Evolutionary conservation across 2,888 invertebrate species (phyloP), one percentile per base, ranked within the genome.

Genomic region (Aphidius colemani): DNA sequence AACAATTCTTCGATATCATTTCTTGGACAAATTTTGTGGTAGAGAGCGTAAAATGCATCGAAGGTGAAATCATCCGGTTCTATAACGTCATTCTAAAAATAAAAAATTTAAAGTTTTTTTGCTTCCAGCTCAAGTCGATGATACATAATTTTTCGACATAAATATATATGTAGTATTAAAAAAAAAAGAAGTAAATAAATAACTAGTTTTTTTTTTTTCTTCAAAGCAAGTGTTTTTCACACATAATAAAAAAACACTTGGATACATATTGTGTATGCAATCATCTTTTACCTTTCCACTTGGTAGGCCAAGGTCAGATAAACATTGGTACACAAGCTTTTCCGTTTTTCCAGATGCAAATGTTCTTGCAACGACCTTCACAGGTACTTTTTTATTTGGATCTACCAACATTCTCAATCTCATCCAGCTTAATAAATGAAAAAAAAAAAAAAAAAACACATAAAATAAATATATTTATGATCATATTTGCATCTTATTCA

Each of bases 301-400:
- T 0, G 98, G 97, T 69, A 99, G 87, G 39, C 93, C 95, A 68
- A 98, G 87, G 79, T 98, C 98, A 61, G 93, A 90, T 70, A 99
- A 87, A 83, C 95, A 96, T 81, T 98, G 97, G 85, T 98, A 98
- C 45, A 99, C 96, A 81, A 98, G 87, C 84, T 96, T 98, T 84
- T 99, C 99, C 6, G 98, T 97, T 86, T 97, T 97, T 45, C 99
- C 99, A n/a, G 98, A 98, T 3, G 98, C 98, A 85, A 99, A 99
- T 64, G 98, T 99, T 79, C 95, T 88, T 62, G 97, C 96, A 45
- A 99, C 93, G 58, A 96, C 94, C 85, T 96, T 94, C 3, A 98
- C 96, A 3, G 98, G 98, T 64, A 99, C 97, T 84, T 96, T 96
- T 48, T 96, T 95, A 78, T 91, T 92, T 46, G 94, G 92, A 81